Conservation (phyloP, 2,888 invertebrate genomes). For the Neria commutata region DNA sequence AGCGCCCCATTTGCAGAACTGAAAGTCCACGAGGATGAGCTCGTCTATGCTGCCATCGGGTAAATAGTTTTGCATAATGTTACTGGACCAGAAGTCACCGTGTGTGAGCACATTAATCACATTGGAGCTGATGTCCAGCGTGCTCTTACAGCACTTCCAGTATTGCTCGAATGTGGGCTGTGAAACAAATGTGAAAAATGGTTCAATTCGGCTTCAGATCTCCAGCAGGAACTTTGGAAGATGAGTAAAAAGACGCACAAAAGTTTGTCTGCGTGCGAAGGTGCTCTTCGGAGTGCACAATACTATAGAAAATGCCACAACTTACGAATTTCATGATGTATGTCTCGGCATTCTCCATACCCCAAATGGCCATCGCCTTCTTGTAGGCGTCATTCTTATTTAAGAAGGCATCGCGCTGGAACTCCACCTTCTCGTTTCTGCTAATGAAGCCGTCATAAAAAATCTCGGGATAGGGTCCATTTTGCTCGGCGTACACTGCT, state of each 20-base stretch:
- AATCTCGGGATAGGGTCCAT: conserved; percentile 42
- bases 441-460: conserved; percentile 38
- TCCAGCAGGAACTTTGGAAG: too few species aligned
- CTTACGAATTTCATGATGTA: conserved; percentile 43
- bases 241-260: too few species aligned
- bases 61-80: conserved; percentile 51
- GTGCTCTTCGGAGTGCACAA: too few species aligned
- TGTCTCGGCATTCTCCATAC: conserved; percentile 38
- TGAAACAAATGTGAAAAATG: background rate
- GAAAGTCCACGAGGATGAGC: conserved; percentile 50
- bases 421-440: conserved; percentile 14
- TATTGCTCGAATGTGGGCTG: conserved; percentile 44
- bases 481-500: conserved; percentile 44
- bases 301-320: too few species aligned
- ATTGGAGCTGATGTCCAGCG: conserved; percentile 30
- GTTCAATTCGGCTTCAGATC: too few species aligned
- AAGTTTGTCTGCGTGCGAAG: too few species aligned
- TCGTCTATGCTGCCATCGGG: conserved; percentile 38
- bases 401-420: background rate
- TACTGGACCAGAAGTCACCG: conserved; percentile 57
- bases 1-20: conserved; percentile 53
- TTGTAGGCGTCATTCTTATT: conserved; percentile 22
- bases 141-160: conserved; percentile 29
- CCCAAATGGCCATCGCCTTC: conserved; percentile 45
- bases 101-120: conserved; percentile 51